These are phyloP conservation scores for Pherbina coryleti DNA, from an alignment of 2,888 invertebrate species.

Conservation along the genomic window DNA sequence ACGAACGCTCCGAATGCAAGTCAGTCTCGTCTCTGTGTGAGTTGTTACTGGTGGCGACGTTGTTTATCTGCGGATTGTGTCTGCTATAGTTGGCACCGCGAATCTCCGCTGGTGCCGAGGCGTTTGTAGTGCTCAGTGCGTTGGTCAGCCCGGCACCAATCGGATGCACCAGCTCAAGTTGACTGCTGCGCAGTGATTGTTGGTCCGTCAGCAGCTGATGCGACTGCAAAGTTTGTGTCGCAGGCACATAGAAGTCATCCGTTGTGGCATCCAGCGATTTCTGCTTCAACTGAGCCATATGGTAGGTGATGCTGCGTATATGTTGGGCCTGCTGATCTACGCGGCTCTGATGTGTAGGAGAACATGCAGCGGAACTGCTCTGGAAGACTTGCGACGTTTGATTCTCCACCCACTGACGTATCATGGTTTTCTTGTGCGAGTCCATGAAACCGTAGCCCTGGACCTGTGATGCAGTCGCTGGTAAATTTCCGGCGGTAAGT, in stretches of 20 bases:
- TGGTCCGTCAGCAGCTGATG: slow-evolving; percentile 58
- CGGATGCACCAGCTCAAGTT: slow-evolving; percentile 72
- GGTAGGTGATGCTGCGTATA: slow-evolving; percentile 71
- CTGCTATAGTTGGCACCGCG: slow-evolving; percentile 47
- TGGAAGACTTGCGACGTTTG: slow-evolving; percentile 85
- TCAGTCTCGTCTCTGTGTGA: slow-evolving; percentile 70
- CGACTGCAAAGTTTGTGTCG: slow-evolving; percentile 59
- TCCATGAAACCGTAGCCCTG: slow-evolving; percentile 91
- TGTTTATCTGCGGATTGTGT: slow-evolving; percentile 28
- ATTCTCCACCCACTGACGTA: slow-evolving; percentile 92
- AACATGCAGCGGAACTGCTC: slow-evolving; percentile 72
- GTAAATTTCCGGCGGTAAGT: slow-evolving; percentile 66
- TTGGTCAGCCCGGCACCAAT: slow-evolving; percentile 75
- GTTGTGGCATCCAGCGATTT: slow-evolving; percentile 61
- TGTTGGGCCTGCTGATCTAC: slow-evolving; percentile 67
- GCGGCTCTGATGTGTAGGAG: slow-evolving; percentile 63
- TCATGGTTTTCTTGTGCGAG: slow-evolving; percentile 92
- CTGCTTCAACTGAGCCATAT: slow-evolving; percentile 75
- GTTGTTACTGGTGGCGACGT: slow-evolving; percentile 41
- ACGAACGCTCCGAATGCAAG: slow-evolving; percentile 36
- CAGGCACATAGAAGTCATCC: slow-evolving; percentile 46
- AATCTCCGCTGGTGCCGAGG: slow-evolving; percentile 57
- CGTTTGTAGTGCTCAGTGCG: slow-evolving; percentile 56
- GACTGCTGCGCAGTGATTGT: slow-evolving; percentile 69
- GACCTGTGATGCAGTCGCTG: slow-evolving; percentile 57